phyloP scores from a whole-genome alignment of 2,113 vertebrate species.

The Brevimyrus niger region DNA sequence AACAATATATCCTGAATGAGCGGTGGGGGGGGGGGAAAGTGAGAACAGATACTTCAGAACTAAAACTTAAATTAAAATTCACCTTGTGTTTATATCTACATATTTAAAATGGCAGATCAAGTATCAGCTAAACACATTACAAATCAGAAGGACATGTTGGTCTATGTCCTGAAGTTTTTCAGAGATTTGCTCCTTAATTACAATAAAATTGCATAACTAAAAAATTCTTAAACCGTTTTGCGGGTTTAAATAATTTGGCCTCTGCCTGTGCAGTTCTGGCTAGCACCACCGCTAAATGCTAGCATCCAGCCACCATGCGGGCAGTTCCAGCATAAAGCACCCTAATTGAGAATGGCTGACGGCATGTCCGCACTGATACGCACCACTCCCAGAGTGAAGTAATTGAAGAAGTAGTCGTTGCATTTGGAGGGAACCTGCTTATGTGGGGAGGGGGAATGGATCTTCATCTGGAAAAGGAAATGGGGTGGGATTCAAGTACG shows the following conservation, averaged over 20 bases:
- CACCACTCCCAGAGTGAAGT: constrained; percentile 96
- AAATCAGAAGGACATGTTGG: no score
- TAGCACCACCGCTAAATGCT: neutral
- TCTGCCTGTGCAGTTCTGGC: neutral
- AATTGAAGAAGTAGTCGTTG: constrained; percentile 99
- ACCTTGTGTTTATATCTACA: neutral
- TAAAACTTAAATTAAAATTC: neutral
- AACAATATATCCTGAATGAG: constrained; percentile 85
- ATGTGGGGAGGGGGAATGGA: constrained; percentile 96
- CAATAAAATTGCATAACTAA: neutral
- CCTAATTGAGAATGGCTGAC: neutral
- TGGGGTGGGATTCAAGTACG: neutral
- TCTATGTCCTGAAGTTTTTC: neutral
- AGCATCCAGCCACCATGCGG: neutral
- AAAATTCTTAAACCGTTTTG: neutral
- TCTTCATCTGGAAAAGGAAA: constrained; percentile 84
- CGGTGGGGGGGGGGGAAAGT: neutral
- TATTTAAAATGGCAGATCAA: neutral
- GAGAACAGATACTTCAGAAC: neutral
- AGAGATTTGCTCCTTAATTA: neutral
- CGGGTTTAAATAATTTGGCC: neutral
- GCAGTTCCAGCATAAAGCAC: neutral
- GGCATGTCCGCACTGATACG: constrained; percentile 43
- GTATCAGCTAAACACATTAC: neutral
- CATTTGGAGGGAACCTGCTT: constrained; percentile 98